Base-by-base conservation (phyloP, 2,888 invertebrate genomes). In the Drosophila parthenogenetica region DNA sequence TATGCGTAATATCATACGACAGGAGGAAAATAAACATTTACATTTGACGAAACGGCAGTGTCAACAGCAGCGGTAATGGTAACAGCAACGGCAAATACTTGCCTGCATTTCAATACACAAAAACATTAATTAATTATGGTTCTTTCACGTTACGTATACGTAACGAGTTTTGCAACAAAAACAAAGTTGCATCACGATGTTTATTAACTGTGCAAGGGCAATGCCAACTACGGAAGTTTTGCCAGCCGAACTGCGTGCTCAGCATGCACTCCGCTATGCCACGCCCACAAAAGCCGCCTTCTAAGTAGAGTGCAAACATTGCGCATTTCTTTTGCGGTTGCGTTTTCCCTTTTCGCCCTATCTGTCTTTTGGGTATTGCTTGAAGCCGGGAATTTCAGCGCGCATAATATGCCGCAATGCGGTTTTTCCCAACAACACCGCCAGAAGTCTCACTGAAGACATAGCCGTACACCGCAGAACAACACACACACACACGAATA, bases 401-500 rank as follows among this genome's bases (percentile, higher is more conserved):
- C 86, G 87, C 87, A 89, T 89, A 89, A 90, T 89, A 82, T 89
- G 89, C 89, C 89, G 89, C 89, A 89, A 73, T 89, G 89, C 89
- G 90, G 89, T 73, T 88, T 86, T 89, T 90, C 68, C 81, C 66
- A 66, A 35, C 35, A 84, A 67, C 79, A 55, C 60, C 58, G 75
- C 69, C 77, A 79, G 70, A 68, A 82, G 73, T 83, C 71, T 70
- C 64, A 55, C 51, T 62, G 78, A 66, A 81, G 79, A 79, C 77
- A 69, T 69, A 58, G 65, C 62, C 68, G 13, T 13, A 42, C 69
- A 60, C 78, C 76, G 68, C 76, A 82, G 72, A 69, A 77, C 69
- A 68, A 66, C 62, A 55, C 50, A 53, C 68, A 68, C 50, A 67
- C 58, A 64, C 65, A 66, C 45, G n/a, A n/a, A n/a, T n/a, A 61